A percentile compares a stretch with the other conserved stretches of the same genome.
These are phyloP conservation scores for Hylaea fasciaria DNA, from an alignment of 2,888 invertebrate genomes.

Conservation along the genomic window DNA sequence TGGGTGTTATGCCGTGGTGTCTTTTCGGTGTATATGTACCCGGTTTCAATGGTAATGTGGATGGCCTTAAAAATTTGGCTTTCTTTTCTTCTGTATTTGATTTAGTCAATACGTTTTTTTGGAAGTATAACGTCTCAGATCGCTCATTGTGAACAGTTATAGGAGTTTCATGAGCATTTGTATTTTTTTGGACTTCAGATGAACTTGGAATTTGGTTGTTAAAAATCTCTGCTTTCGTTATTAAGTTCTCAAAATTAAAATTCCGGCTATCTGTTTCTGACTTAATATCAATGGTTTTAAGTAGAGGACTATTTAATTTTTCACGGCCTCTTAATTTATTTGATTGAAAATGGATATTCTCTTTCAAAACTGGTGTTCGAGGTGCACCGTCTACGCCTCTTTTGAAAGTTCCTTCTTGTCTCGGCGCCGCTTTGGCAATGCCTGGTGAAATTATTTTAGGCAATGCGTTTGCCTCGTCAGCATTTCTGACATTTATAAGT, in stretches of 20 bases:
- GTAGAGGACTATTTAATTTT: slow-evolving; percentile 49
- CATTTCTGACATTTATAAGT: slow-evolving; percentile 72
- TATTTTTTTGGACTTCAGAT: slow-evolving; percentile 74
- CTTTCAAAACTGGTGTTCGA: slow-evolving; percentile 68
- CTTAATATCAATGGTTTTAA: slow-evolving; percentile 59
- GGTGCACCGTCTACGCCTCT: slow-evolving; percentile 67
- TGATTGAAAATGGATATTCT: slow-evolving; percentile 56
- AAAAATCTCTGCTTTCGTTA: slow-evolving; percentile 81
- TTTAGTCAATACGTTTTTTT: slow-evolving; percentile 69
- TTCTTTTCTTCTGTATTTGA: slow-evolving; percentile 71
- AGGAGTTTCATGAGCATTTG: slow-evolving; percentile 62
- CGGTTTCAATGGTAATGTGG: slow-evolving; percentile 92
- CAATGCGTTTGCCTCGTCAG: slow-evolving; percentile 63
- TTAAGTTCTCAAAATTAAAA: slow-evolving; percentile 81
- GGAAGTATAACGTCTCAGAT: slow-evolving; percentile 80
- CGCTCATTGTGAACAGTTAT: slow-evolving; percentile 66
- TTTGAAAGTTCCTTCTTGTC: slow-evolving; percentile 66
- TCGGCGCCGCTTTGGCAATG: slow-evolving; percentile 53
- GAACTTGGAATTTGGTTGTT: slow-evolving; percentile 77
- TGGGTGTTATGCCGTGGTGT: slow-evolving; percentile 92
- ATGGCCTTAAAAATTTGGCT: slow-evolving; percentile 91
- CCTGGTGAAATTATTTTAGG: slow-evolving; percentile 59
- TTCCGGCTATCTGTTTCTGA: slow-evolving; percentile 69
- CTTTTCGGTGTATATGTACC: slow-evolving; percentile 92
- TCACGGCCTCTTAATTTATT: slow-evolving; percentile 66